Evolutionary conservation across 2,113 vertebrate species (phyloP).

Genomic region (Dipodomys merriami): DNA sequence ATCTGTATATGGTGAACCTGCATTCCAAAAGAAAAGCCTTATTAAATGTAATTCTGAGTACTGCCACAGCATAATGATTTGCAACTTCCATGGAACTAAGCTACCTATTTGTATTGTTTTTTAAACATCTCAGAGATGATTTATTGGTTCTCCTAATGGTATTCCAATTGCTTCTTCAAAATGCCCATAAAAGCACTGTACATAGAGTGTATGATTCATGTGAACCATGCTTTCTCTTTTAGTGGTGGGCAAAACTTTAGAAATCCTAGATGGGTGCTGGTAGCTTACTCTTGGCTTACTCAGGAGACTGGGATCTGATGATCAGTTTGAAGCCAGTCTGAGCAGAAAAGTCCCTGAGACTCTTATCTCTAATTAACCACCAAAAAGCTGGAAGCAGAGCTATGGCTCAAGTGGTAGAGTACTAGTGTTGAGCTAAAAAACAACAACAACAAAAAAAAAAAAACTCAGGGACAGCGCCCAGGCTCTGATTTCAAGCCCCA

Average conservation of each 20-base stretch:
- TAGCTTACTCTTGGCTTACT: too few relatives aligned
- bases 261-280: neutral
- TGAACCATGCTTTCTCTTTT: neutral
- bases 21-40: neutral
- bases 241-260: neutral
- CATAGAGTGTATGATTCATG: neutral
- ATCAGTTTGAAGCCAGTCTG: too few relatives aligned
- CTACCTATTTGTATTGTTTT: neutral
- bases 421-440: too few relatives aligned
- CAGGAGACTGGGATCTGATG: too few relatives aligned
- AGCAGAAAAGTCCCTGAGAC: too few relatives aligned
- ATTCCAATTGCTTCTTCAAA: constrained; percentile 44
- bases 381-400: too few relatives aligned
- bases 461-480: too few relatives aligned
- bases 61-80: neutral
- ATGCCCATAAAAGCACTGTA: neutral
- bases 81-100: neutral
- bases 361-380: too few relatives aligned
- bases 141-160: constrained; percentile 8
- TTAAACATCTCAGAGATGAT: constrained; percentile 12
- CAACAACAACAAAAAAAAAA: too few relatives aligned
- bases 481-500: too few relatives aligned
- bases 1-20: constrained; percentile 80
- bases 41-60: neutral
- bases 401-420: too few relatives aligned